Evolutionary conservation across 1,140 invertebrate genomes (phyloP).

Genomic region (Aradophagus sp.): DNA sequence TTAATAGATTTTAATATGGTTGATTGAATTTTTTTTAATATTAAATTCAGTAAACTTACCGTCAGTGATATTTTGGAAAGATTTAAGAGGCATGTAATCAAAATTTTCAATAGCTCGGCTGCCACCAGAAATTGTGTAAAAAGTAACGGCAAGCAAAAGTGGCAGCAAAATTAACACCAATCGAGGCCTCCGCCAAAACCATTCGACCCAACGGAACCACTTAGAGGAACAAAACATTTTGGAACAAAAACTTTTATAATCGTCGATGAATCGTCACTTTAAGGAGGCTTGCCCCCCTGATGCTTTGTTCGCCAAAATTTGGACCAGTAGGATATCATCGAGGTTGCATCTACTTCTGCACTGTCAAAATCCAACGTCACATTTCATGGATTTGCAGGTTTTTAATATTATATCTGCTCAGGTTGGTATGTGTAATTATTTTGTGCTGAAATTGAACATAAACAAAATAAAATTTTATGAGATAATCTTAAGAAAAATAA

Average conservation of each 20-base stretch:
- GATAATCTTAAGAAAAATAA: too few species aligned
- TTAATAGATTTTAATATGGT: conserved; percentile 1
- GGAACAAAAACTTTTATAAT: conserved; percentile 16
- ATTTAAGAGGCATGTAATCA: conserved; percentile 55
- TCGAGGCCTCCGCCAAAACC: conserved; percentile 58
- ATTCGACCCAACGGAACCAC: conserved; percentile 57
- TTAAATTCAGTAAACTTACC: too few species aligned
- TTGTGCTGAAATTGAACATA: too few species aligned
- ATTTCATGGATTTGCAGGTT: too few species aligned
- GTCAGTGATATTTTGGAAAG: conserved; percentile 37
- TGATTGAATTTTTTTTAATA: background rate
- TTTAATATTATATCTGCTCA: too few species aligned
- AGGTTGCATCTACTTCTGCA: conserved; percentile 10
- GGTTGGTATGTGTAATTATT: too few species aligned
- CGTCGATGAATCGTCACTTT: conserved; percentile 1
- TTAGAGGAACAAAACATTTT: conserved; percentile 51
- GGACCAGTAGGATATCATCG: conserved; percentile 31
- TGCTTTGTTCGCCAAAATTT: conserved; percentile 14
- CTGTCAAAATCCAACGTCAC: too few species aligned
- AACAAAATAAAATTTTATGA: too few species aligned
- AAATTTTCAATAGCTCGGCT: conserved; percentile 48
- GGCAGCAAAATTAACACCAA: conserved; percentile 63
- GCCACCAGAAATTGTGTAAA: conserved; percentile 62
- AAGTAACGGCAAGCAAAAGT: conserved; percentile 60
- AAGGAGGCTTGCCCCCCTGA: conserved; percentile 35